Evolutionary conservation across 2,888 invertebrate species (phyloP), one percentile per base, ranked within the genome.

Genomic region (Clunio marinus): DNA sequence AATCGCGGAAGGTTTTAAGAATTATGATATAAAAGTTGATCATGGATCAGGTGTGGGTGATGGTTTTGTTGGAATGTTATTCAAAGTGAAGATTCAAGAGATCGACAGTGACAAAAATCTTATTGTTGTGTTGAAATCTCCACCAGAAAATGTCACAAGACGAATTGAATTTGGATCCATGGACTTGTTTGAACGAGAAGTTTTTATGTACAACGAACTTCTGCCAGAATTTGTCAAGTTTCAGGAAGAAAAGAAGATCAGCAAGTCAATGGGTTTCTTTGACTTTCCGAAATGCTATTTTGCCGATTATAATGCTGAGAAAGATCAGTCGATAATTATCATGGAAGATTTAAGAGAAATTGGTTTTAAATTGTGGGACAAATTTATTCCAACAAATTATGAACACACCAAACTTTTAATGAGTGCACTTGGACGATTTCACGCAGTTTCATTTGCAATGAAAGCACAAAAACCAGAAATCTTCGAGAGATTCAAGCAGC

Each of bases 361-460:
- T 28, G 69, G 65, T 22, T 69, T 32, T 58, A 51, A 57, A 63
- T 62, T 70, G 66, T 60, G 57, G 37, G 55, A 70, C 57, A 69
- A 69, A 69, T 51, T 7, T 45, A 62, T 32, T 25, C 55, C 69
- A 28, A 17, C 37, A 5, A 58, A 67, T 28, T 69, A 45, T 65
- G 58, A 65, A 22, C 69, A 70, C 51, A 46, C 66, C 32, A 60
- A 60, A 28, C 10, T 62, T 10, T 25, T 70, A 35, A 20, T 71
- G 24, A 35, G 58, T 15, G 63, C 58, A 15, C 2, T 71, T 2
- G 71, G 69, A 10, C 57, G 63, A 13, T 69, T 69, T 20, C 71
- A 71, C 58, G 71, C 69, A 2, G 24, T 70, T 8, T 70, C 71
- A 8, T 69, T 69, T 69, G 70, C 70, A 5, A 55, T 71, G 20